phyloP scores from a whole-genome alignment of 2,888 invertebrate genomes.

The Octodonta nipae region DNA sequence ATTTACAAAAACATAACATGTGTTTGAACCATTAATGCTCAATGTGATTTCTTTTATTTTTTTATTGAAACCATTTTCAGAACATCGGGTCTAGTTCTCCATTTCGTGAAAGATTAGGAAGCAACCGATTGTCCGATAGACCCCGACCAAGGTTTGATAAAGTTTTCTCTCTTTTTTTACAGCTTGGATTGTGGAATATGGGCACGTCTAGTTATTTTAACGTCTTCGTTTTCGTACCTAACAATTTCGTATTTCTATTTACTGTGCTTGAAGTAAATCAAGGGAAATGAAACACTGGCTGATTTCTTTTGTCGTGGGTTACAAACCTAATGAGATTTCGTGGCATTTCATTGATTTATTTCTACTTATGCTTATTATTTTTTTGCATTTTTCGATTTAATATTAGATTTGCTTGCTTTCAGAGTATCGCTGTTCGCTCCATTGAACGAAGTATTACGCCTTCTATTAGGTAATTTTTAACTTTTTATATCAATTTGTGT shows the following conservation, averaged over 20 bases:
- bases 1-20: too few species aligned
- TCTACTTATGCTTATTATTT: constrained; percentile 10
- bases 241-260: too few species aligned
- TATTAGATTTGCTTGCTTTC: constrained; percentile 25
- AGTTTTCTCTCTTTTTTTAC: constrained; percentile 17
- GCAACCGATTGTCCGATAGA: constrained; percentile 72
- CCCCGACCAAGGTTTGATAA: constrained; percentile 59
- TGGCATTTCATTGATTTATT: constrained; percentile 9
- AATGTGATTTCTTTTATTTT: not conserved
- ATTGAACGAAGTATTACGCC: constrained; percentile 31
- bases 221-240: too few species aligned
- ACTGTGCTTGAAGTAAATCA: too few species aligned
- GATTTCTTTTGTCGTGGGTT: too few species aligned
- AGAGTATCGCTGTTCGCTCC: constrained; percentile 30
- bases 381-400: constrained; percentile 12
- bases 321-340: too few species aligned
- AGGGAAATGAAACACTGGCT: too few species aligned
- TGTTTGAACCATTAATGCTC: not conserved
- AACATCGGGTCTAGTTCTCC: constrained; percentile 58
- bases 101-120: constrained; percentile 79
- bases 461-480: constrained; percentile 27
- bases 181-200: constrained; percentile 26
- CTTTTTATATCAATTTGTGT: constrained; percentile 10
- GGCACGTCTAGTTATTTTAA: constrained; percentile 18
- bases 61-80: constrained; percentile 34